Conservation (phyloP, 1,140 invertebrate genomes). For the Drosophila santomea region DNA sequence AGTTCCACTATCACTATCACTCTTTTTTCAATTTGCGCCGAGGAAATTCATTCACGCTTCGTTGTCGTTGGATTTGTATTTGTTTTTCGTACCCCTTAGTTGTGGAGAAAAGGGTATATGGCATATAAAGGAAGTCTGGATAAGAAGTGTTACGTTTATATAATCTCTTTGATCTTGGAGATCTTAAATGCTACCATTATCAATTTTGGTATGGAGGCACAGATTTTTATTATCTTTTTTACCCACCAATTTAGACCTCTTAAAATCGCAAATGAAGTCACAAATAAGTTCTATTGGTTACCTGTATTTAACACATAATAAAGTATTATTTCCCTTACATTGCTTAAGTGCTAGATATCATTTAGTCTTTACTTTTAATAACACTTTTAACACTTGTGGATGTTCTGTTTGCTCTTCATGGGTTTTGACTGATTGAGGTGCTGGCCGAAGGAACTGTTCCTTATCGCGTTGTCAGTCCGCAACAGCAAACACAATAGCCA, state of each 20-base stretch:
- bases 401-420: conserved; percentile 60
- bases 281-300: no score
- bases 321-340: no score
- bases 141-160: no score
- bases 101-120: background rate
- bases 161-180: background rate
- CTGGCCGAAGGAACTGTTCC: conserved; percentile 43
- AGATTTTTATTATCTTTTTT: no score
- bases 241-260: no score
- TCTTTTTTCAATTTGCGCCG: conserved; percentile 72
- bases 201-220: background rate
- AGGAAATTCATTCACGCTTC: conserved; percentile 76
- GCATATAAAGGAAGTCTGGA: background rate
- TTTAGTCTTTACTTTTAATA: no score
- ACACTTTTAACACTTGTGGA: conserved; percentile 8
- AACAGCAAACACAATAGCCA: conserved; percentile 36
- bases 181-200: background rate
- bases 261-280: no score
- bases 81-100: conserved; percentile 29
- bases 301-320: no score
- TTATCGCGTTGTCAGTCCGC: conserved; percentile 53
- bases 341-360: background rate
- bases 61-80: conserved; percentile 54
- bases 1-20: conserved; percentile 73
- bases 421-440: conserved; percentile 76